A percentile compares a stretch with the other conserved stretches of the same genome.
Evolutionary conservation across 2,888 invertebrate species (phyloP).

Genomic region (Coleophora flavipennella): DNA sequence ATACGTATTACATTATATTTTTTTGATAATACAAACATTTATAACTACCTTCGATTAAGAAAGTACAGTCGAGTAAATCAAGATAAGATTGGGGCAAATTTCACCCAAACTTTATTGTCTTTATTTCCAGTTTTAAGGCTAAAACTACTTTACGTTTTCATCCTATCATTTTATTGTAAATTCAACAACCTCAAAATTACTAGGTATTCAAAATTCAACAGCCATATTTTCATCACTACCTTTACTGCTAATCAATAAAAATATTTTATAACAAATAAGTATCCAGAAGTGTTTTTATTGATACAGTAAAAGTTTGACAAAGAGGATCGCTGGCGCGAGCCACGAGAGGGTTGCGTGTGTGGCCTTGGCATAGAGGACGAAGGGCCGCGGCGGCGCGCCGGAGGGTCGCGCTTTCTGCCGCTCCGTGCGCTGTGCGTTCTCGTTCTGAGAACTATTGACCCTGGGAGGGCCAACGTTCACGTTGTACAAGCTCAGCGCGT

Average conservation of each 20-base stretch:
- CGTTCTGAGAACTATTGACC: conserved; percentile 43
- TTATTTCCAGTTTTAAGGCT: conserved; percentile 46
- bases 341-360: conserved; percentile 8
- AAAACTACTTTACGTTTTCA: conserved; percentile 10
- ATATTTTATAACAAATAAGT: conserved; percentile 10
- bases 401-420: conserved; percentile 61
- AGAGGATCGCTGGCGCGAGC: conserved; percentile 6
- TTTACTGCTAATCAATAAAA: conserved; percentile 25
- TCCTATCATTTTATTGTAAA: conserved; percentile 28
- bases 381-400: conserved; percentile 47
- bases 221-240: conserved; percentile 65
- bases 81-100: background rate
- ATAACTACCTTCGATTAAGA: too few relatives aligned
- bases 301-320: conserved; percentile 24
- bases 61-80: too few relatives aligned
- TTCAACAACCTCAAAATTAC: conserved; percentile 57
- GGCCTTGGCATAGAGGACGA: conserved; percentile 41
- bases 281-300: conserved; percentile 28
- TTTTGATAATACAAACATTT: too few relatives aligned
- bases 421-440: conserved; percentile 55
- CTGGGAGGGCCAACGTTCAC: conserved; percentile 32
- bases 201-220: conserved; percentile 64
- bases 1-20: too few relatives aligned
- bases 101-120: conserved; percentile 40
- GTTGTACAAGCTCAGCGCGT: conserved; percentile 51